Conservation (phyloP, 2,888 invertebrate genomes). For the Tortricodes alternella region DNA sequence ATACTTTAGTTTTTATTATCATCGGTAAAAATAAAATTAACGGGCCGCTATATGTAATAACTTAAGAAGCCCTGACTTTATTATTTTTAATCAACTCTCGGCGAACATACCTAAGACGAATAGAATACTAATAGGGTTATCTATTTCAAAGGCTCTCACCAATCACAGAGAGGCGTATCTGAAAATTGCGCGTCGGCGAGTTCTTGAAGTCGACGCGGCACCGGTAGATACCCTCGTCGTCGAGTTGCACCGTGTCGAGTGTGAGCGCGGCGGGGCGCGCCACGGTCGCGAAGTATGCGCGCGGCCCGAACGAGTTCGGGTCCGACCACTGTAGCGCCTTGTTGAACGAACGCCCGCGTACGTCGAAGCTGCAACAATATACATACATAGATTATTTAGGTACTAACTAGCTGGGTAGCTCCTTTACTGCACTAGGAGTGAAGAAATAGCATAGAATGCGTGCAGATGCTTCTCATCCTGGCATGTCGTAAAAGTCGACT, state of each 20-base stretch:
- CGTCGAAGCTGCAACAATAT: conserved; percentile 88
- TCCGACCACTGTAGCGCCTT: conserved; percentile 94
- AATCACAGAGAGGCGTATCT: conserved; percentile 94
- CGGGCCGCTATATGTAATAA: no score
- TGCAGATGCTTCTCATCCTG: no score
- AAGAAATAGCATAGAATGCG: no score
- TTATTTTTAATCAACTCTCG: no score
- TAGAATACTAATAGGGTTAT: background rate
- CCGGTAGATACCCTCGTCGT: conserved; percentile 93
- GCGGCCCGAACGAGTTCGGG: conserved; percentile 90
- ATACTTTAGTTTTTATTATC: no score
- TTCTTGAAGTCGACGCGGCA: conserved; percentile 95
- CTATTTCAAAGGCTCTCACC: conserved; percentile 84
- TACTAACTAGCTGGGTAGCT: background rate
- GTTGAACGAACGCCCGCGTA: conserved; percentile 90
- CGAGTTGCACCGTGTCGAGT: conserved; percentile 91
- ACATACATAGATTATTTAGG: background rate
- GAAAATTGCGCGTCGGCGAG: conserved; percentile 93
- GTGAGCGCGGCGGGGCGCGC: conserved; percentile 91
- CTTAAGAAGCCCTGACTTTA: no score
- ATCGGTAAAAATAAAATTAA: no score
- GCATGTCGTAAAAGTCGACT: no score
- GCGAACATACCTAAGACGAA: no score
- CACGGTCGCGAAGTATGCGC: conserved; percentile 92
- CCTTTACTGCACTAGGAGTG: no score